Evolutionary conservation across 2,888 invertebrate genomes (phyloP).

Genomic region (Anthophora plumipes): DNA sequence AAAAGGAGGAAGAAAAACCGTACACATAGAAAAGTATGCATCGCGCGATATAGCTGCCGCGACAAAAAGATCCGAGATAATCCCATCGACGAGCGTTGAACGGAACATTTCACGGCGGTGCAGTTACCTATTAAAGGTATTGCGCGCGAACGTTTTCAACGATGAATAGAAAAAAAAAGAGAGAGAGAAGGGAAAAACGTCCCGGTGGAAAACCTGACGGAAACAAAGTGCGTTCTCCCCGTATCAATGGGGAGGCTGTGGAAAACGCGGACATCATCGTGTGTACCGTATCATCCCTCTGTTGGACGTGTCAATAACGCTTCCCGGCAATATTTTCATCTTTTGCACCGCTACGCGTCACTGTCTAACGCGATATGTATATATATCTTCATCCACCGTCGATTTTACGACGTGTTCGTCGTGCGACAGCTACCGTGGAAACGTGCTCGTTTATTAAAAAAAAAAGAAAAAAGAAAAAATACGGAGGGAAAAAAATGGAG

Average conservation of each 20-base stretch:
- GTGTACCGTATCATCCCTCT: neutral
- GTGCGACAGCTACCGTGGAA: slow-evolving; percentile 38
- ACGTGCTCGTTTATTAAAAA: slow-evolving; percentile 51
- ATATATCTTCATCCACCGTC: slow-evolving; percentile 61
- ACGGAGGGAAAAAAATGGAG: neutral
- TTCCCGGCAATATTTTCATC: slow-evolving; percentile 58
- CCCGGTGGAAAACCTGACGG: neutral
- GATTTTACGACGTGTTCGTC: slow-evolving; percentile 30
- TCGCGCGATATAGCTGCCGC: neutral
- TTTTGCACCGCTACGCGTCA: slow-evolving; percentile 48
- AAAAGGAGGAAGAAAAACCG: neutral
- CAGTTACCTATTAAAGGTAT: slow-evolving; percentile 19
- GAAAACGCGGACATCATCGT: slow-evolving; percentile 5
- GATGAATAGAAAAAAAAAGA: neutral
- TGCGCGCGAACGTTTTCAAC: slow-evolving; percentile 9
- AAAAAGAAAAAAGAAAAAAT: neutral
- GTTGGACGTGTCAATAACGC: slow-evolving; percentile 35
- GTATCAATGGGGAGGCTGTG: slow-evolving; percentile 10
- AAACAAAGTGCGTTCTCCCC: slow-evolving; percentile 24
- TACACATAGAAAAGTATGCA: neutral
- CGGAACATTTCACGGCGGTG: slow-evolving; percentile 17
- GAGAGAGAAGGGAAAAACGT: too few relatives aligned
- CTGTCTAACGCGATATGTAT: slow-evolving; percentile 42
- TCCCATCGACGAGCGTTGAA: slow-evolving; percentile 24
- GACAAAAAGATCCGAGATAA: slow-evolving; percentile 15